Conservation (phyloP, 2,888 invertebrate genomes). For the Ctenicera cuprea region DNA sequence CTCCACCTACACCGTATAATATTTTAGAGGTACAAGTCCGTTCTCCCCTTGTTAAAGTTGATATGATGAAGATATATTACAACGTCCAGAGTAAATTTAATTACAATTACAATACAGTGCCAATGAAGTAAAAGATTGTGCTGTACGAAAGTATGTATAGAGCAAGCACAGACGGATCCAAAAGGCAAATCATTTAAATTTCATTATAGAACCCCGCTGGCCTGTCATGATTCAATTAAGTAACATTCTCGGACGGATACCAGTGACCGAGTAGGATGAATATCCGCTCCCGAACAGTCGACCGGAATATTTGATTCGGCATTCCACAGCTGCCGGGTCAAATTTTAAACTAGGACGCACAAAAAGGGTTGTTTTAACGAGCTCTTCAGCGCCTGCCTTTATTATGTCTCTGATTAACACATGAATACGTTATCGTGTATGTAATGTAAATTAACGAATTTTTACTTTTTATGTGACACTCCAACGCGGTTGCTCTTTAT, state of each 20-base stretch:
- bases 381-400: conserved; percentile 59
- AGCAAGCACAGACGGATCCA: conserved; percentile 27
- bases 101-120: conserved; percentile 37
- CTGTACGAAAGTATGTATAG: conserved; percentile 19
- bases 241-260: conserved; percentile 62
- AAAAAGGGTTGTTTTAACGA: conserved; percentile 60
- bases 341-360: conserved; percentile 51
- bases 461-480: conserved; percentile 40
- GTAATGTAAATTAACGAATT: conserved; percentile 56
- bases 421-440: conserved; percentile 60
- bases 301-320: conserved; percentile 57
- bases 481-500: conserved; percentile 31
- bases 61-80: conserved; percentile 32
- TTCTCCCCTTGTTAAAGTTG: conserved; percentile 17
- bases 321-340: conserved; percentile 54
- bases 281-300: conserved; percentile 53
- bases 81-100: conserved; percentile 30
- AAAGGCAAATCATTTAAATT: conserved; percentile 58
- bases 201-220: conserved; percentile 58
- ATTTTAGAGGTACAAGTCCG: conserved; percentile 3
- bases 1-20: not conserved
- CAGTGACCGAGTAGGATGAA: conserved; percentile 54
- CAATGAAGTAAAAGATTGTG: conserved; percentile 39
- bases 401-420: conserved; percentile 61
- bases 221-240: conserved; percentile 66